Base-by-base conservation (phyloP, 2,797 vertebrate genomes). In the Esox lucius region DNA sequence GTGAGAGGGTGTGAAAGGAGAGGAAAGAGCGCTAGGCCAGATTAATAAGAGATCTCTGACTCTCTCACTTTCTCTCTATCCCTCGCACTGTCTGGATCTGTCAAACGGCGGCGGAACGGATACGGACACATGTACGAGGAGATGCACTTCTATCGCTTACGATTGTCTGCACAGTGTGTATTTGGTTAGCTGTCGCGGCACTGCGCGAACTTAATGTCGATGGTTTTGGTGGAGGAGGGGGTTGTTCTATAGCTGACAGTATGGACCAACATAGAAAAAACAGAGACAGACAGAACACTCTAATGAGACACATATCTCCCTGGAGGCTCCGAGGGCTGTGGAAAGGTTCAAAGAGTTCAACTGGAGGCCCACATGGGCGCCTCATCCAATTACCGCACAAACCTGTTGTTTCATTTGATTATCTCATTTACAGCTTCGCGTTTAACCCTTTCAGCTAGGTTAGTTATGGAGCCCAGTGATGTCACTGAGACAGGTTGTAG, bases 301-400 rank as follows among this genome's bases (percentile, higher is more conserved):
- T 91, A 91, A 91, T 90, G 88, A 90, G 86, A 81, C 78, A 79
- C 78, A 78, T 79, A 80, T 78, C 51, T 80, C 88, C 84, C 83
- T 49, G 46, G 77, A 86, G 81, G 77, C 78, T 70, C 42, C 68
- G 78, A 62, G 78, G 80, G 72, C 78, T 80, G 75, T 80, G 86
- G 74, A 78, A 78, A 78, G 85, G 84, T 76, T 67, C 15, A 65
- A 33, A 16, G 12, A 76, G 70, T 59, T 59, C 75, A 80, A 80
- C 73, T 68, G 1, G 12, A 76, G 69, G 62, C 64, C 79, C 77
- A 51, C 28, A 0, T 67, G 72, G 35, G 65, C 66, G 81, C 69
- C 72, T 81, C 75, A 81, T 80, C 83, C 85, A 88, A 83, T 88
- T 87, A 88, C 81, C 80, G 83, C 79, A 84, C 82, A 85, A 85